Evolutionary conservation across 1,140 invertebrate genomes (phyloP).

Genomic region (Papilio machaon): DNA sequence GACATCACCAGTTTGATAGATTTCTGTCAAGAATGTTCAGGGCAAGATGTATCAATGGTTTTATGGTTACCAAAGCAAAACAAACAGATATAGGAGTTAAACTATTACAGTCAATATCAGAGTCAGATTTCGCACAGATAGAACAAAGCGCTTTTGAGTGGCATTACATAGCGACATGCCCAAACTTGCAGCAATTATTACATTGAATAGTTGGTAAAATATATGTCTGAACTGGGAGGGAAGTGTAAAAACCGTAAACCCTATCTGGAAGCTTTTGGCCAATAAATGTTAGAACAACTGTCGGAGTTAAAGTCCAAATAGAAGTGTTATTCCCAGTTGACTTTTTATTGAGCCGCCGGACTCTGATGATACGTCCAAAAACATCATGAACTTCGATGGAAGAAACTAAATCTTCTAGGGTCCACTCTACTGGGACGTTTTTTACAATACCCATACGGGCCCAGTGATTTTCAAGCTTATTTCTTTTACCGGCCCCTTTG

Average conservation of each 20-base stretch:
- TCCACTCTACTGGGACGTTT: conserved; percentile 36
- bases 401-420: conserved; percentile 29
- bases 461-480: no score
- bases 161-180: conserved; percentile 38
- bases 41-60: conserved; percentile 20
- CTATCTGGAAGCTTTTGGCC: conserved; percentile 40
- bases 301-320: conserved; percentile 27
- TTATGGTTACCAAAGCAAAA: conserved; percentile 34
- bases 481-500: no score
- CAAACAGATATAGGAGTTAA: background rate
- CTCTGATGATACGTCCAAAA: no score
- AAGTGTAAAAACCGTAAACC: conserved; percentile 40
- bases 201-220: conserved; percentile 40
- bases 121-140: conserved; percentile 38
- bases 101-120: conserved; percentile 15
- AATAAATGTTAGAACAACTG: conserved; percentile 43
- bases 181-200: conserved; percentile 40
- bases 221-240: conserved; percentile 39
- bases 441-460: conserved; percentile 39
- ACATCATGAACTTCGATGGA: no score
- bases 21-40: conserved; percentile 34
- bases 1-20: conserved; percentile 35
- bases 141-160: conserved; percentile 29
- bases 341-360: conserved; percentile 11
- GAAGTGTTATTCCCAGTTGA: background rate